Base-by-base conservation (phyloP, 1,140 invertebrate species). In the Ceratina calcarata region DNA sequence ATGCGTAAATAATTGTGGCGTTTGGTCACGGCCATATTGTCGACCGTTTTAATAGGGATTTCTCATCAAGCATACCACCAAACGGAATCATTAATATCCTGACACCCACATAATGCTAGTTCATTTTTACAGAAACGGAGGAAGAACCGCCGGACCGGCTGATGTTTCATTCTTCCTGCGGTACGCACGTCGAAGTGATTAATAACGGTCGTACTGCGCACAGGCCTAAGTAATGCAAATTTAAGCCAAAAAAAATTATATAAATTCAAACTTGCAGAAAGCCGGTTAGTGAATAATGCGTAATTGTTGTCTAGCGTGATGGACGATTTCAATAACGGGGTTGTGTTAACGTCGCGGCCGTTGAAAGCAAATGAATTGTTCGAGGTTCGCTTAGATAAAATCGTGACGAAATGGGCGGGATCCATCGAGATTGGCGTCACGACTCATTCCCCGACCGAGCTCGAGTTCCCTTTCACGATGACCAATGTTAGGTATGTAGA, bases 401-500 rank as follows among this genome's bases (percentile, higher is more conserved):
- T 99, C 68, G 97, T 99, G 2, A 96, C 96, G 24, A 99, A 99
- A 93, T 99, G 98, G 98, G 97, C 98, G 10, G 98, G 98, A 24
- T 98, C 97, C 15, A 98, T 99, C 81, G 98, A 99, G 93, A 98
- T 99, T 90, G 98, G 98, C 76, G 97, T 99, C 53, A 99, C 98
- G 13, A 98, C 97, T 58, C 97, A 98, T 91, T 95, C 95, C 70
- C 97, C 97, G 0, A 95, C 96, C 64, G 96, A 97, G 86, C 93
- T 99, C 60, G 97, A 99, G 78, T 98, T 98, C 93, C 98, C 98
- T 24, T 98, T 97, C 83, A 99, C 98, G 32, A 98, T 99, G 98
- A 99, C 98, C 24, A 99, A 98, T 92, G 97, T 98, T 82, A 95
- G 97, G 95, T 97, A 92, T 93, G 76, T 80, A 69, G 69, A 58